phyloP scores from a whole-genome alignment of 2,888 invertebrate species.

The Atethmia centrago region DNA sequence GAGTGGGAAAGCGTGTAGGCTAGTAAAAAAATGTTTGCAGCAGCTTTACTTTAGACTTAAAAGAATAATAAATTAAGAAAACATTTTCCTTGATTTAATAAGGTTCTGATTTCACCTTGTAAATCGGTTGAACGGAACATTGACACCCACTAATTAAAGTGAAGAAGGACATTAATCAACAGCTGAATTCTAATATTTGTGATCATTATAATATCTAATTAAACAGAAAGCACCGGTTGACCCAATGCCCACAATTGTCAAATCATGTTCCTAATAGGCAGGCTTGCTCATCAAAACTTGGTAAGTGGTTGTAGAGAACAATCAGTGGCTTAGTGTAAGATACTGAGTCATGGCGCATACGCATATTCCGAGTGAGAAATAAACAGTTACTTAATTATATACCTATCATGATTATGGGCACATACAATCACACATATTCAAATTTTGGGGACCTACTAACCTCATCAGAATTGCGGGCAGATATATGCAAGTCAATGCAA shows the following conservation, averaged over 20 bases:
- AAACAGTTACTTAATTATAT: conserved; percentile 60
- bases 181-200: conserved; percentile 34
- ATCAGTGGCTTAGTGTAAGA: conserved; percentile 63
- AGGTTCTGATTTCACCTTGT: conserved; percentile 4
- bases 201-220: conserved; percentile 48
- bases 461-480: conserved; percentile 30
- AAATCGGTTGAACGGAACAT: conserved; percentile 5
- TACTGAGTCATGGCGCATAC: conserved; percentile 56
- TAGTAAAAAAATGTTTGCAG: not conserved
- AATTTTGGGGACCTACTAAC: conserved; percentile 53
- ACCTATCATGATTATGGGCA: conserved; percentile 39
- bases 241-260: conserved; percentile 75
- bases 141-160: conserved; percentile 11
- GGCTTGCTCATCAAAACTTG: conserved; percentile 53
- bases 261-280: conserved; percentile 80
- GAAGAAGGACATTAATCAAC: conserved; percentile 29
- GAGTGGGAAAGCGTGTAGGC: no score
- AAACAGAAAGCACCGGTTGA: conserved; percentile 75
- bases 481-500: conserved; percentile 52
- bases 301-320: conserved; percentile 55
- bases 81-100: not conserved
- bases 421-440: conserved; percentile 45
- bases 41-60: no score
- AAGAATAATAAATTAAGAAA: no score
- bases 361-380: conserved; percentile 48